Evolutionary conservation across 2,113 vertebrate genomes (phyloP).

Genomic region (Rhynchopsitta pachyrhyncha): DNA sequence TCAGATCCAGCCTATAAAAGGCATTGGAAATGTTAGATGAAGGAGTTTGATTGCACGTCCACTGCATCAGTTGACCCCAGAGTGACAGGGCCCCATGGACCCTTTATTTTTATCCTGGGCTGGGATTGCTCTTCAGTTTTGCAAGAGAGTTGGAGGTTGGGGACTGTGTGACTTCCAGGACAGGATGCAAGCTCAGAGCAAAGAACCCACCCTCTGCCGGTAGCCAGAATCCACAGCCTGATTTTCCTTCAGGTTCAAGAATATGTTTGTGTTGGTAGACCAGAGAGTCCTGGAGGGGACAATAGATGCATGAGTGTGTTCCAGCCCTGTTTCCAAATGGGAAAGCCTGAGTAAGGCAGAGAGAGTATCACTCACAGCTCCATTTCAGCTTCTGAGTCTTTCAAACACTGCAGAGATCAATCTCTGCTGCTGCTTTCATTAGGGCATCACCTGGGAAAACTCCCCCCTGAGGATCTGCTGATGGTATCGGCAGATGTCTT

Average conservation of each 20-base stretch:
- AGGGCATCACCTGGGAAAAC: neutral
- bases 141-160: neutral
- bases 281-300: neutral
- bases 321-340: neutral
- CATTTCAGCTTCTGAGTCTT: neutral
- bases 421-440: neutral
- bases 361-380: neutral
- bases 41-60: neutral
- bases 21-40: neutral
- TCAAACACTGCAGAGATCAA: neutral
- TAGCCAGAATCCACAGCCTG: slow-evolving; percentile 5
- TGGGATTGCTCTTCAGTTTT: neutral
- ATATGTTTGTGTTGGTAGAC: neutral
- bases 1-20: slow-evolving; percentile 4
- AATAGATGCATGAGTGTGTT: neutral
- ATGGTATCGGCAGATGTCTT: neutral
- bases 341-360: neutral
- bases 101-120: neutral
- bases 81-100: slow-evolving; percentile 1
- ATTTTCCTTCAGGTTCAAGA: neutral
- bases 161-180: slow-evolving; percentile 12
- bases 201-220: neutral
- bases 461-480: neutral
- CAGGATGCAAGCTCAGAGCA: neutral
- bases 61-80: slow-evolving; percentile 1